Evolutionary conservation across 2,888 invertebrate genomes (phyloP).

Genomic region (Polietes domitor): DNA sequence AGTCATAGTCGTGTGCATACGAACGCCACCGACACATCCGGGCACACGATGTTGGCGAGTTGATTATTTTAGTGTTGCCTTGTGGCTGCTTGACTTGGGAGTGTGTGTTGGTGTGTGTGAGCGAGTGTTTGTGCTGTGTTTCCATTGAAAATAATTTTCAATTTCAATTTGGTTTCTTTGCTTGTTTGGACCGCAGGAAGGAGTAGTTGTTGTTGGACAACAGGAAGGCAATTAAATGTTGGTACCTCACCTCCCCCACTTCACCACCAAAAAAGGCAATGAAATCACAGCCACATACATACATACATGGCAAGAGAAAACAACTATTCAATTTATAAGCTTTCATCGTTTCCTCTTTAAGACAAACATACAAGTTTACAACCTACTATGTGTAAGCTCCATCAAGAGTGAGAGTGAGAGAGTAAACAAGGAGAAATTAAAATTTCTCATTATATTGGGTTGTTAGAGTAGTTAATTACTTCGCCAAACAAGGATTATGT

Average conservation of each 20-base stretch:
- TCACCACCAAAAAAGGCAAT: not conserved
- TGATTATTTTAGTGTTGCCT: not conserved
- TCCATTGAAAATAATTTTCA: constrained; percentile 37
- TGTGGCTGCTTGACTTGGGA: not conserved
- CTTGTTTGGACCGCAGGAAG: constrained; percentile 6
- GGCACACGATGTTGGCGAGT: not conserved
- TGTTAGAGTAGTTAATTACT: too few species aligned
- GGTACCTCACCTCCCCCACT: too few species aligned
- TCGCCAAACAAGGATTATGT: too few species aligned
- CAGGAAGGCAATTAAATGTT: constrained; percentile 35
- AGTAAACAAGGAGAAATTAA: too few species aligned
- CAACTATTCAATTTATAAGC: not conserved
- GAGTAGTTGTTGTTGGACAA: not conserved
- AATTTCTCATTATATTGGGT: too few species aligned
- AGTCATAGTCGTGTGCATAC: not conserved
- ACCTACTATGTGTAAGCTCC: too few species aligned
- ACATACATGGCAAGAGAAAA: not conserved
- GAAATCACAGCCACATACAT: not conserved
- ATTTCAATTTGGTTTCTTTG: constrained; percentile 26
- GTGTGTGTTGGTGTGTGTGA: not conserved
- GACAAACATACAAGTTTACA: not conserved
- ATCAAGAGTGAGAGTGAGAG: too few species aligned
- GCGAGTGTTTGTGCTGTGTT: not conserved
- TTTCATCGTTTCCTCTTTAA: not conserved
- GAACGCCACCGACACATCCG: not conserved